Base-by-base conservation (phyloP, 2,888 invertebrate genomes). In the Zygothrica quintamaculata region DNA sequence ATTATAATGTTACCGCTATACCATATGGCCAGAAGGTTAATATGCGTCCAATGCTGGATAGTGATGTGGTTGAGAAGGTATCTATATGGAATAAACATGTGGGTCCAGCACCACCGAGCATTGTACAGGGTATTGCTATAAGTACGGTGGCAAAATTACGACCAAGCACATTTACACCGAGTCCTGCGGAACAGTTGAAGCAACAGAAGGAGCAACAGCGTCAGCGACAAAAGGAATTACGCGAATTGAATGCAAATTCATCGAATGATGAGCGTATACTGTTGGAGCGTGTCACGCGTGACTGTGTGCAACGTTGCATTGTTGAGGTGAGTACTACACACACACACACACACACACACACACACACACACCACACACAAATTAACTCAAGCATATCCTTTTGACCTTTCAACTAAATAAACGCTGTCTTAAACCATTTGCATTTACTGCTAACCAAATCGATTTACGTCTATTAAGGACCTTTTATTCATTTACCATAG, bases 251-350 rank as follows among this genome's bases (percentile, higher is more conserved):
- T 9, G 8, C 18, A 5, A 11, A 50, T 15, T 31, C 29, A 7
- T 65, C 58, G 26, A 52, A 65, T n/a, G 74, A 81, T 18, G 81
- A 84, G 61, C 66, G 71, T 9, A 61, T 74, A 8, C 58, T 66
- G 12, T 31, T 84, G 22, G 84, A 84, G 18, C 71, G 58, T 0
- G 84, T 84, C 4, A 84, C 84, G 1, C 56, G 82, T 2, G 82
- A 77, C 6, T 84, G 84, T 42, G 77, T 87, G 3, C 84, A 84
- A 51, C 87, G 85, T 3, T 84, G 84, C 46, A 77, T 84, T 48
- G 82, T 82, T 1, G 84, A 84, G 84, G 84, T 82, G 44, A 78
- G 84, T 69, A 8, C 12, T 9, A 26, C 8, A 26, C 8, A 4
- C 26, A 26, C 8, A 26, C n/a, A n/a, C n/a, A n/a, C n/a, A n/a